A percentile compares a stretch with the other conserved stretches of the same genome.
Evolutionary conservation across 2,113 vertebrate species (phyloP).

Genomic region (Ailuropoda melanoleuca): DNA sequence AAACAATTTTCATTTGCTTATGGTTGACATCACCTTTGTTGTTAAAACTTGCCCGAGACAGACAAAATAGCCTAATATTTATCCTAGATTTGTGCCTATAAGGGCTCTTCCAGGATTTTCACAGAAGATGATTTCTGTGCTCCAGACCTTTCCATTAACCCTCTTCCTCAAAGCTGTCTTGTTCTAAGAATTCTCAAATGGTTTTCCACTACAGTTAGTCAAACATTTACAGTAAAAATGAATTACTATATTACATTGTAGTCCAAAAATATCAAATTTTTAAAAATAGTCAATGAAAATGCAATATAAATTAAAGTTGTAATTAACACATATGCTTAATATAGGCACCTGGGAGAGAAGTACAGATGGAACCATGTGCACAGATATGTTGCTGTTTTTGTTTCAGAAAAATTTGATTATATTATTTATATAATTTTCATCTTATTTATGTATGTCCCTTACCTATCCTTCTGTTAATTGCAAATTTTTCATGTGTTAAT

Average conservation of each 20-base stretch:
- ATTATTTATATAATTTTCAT: background rate
- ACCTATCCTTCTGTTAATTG: background rate
- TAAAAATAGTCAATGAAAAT: background rate
- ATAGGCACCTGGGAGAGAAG: background rate
- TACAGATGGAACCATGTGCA: background rate
- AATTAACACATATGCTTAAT: background rate
- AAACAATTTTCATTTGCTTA: background rate
- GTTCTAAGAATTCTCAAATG: background rate
- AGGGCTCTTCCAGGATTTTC: background rate
- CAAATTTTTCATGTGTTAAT: background rate
- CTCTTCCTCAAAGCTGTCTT: background rate
- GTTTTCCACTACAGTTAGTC: background rate
- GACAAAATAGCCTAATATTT: background rate
- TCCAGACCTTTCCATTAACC: background rate
- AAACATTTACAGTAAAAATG: background rate
- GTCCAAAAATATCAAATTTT: background rate
- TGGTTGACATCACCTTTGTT: background rate
- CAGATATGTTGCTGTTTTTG: background rate
- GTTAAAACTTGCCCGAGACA: background rate
- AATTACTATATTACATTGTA: background rate
- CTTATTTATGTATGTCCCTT: background rate
- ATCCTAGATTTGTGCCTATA: background rate
- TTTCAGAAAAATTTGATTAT: background rate
- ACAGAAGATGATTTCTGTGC: rapidly evolving
- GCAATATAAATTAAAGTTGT: background rate